These are phyloP conservation scores for Hybognathus amarus DNA, from an alignment of 2,797 vertebrate species.

Conservation along the genomic window DNA sequence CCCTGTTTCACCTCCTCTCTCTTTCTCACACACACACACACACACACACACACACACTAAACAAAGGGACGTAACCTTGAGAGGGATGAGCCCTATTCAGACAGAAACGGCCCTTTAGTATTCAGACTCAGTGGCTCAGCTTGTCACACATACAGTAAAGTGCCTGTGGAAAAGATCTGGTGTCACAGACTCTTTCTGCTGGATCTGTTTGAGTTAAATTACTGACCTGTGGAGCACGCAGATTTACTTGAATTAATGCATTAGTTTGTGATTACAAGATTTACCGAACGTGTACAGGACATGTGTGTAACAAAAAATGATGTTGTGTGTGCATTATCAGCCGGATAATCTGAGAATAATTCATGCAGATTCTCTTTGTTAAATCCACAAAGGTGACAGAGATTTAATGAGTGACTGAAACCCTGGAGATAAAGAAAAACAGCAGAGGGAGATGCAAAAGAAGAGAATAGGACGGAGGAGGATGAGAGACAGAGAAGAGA, in stretches of 20 bases:
- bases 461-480: slow-evolving; percentile 69
- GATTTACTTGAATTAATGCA: slow-evolving; percentile 14
- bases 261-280: background rate
- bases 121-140: slow-evolving; percentile 47
- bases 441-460: slow-evolving; percentile 75
- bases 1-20: slow-evolving; percentile 22
- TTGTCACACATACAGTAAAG: slow-evolving; percentile 32
- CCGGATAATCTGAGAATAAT: slow-evolving; percentile 72
- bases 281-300: background rate
- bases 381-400: slow-evolving; percentile 73
- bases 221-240: slow-evolving; percentile 22
- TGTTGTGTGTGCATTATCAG: slow-evolving; percentile 58
- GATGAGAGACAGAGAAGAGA: background rate
- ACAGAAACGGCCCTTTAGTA: slow-evolving; percentile 47
- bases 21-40: background rate
- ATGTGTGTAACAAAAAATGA: background rate
- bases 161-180: background rate
- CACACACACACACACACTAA: slow-evolving; percentile 8
- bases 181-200: background rate
- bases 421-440: slow-evolving; percentile 72
- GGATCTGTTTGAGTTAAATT: slow-evolving; percentile 21
- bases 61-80: slow-evolving; percentile 54
- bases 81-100: slow-evolving; percentile 46
- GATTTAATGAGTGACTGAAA: slow-evolving; percentile 76
- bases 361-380: slow-evolving; percentile 79